phyloP scores from a whole-genome alignment of 2,113 vertebrate species.

The Salvelinus sp. region DNA sequence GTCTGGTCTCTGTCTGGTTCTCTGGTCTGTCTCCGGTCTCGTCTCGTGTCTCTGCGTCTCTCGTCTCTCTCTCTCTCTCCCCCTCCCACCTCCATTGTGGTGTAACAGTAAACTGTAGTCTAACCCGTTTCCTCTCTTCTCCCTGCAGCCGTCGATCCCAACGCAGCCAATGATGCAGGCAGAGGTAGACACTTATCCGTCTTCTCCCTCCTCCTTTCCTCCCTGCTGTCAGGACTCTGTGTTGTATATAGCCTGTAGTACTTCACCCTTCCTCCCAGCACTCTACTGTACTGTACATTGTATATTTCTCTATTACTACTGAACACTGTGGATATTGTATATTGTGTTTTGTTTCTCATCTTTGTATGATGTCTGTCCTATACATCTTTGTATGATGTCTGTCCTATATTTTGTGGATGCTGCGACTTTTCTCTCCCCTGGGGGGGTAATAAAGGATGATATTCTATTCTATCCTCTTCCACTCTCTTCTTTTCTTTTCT shows the following conservation, averaged over 20 bases:
- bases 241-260: constrained; percentile 70
- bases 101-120: too few species aligned
- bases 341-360: constrained; percentile 74
- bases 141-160: constrained; percentile 25
- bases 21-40: too few species aligned
- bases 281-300: constrained; percentile 62
- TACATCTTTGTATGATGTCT: constrained; percentile 79
- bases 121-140: neutral
- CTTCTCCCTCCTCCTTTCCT: constrained; percentile 70
- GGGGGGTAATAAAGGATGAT: constrained; percentile 76
- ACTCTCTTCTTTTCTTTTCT: constrained; percentile 66
- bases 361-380: constrained; percentile 79
- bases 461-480: constrained; percentile 73
- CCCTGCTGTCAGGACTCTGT: constrained; percentile 76
- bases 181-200: constrained; percentile 75
- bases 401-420: constrained; percentile 76
- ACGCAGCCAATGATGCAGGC: constrained; percentile 39
- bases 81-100: too few species aligned
- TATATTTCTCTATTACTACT: constrained; percentile 77
- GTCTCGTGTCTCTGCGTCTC: neutral
- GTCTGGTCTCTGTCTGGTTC: too few species aligned
- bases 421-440: constrained; percentile 64
- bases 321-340: constrained; percentile 80
- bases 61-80: neutral
- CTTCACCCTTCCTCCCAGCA: constrained; percentile 29